Percentiles rank a stretch among this genome's conserved stretches.
phyloP scores from a whole-genome alignment of 2,797 vertebrate species.

The Caiman crocodilus region DNA sequence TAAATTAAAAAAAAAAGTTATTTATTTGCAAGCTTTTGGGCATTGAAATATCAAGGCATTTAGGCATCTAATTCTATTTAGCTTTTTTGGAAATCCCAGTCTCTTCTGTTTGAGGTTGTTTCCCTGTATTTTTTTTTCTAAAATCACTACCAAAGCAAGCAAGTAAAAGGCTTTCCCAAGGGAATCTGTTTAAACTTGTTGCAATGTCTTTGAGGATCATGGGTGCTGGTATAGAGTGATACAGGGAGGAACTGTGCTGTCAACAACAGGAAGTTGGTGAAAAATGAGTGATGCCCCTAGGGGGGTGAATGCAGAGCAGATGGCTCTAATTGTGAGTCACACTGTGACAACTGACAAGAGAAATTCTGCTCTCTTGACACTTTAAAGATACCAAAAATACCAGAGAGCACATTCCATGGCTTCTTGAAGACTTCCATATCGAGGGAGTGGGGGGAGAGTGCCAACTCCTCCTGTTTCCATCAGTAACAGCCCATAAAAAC shows the following conservation, averaged over 20 bases:
- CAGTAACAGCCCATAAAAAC: conserved; percentile 76
- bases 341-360: conserved; percentile 84
- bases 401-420: conserved; percentile 80
- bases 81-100: background rate
- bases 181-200: conserved; percentile 62
- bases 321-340: conserved; percentile 84
- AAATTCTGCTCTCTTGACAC: conserved; percentile 83
- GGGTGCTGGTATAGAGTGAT: conserved; percentile 78
- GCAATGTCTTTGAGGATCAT: conserved; percentile 61
- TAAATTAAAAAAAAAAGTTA: too few species aligned
- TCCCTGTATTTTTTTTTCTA: conserved; percentile 8
- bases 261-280: conserved; percentile 85
- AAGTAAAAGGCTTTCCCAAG: conserved; percentile 69
- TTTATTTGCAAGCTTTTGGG: too few species aligned
- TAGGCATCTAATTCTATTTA: background rate
- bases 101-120: conserved; percentile 20
- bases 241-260: conserved; percentile 84
- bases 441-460: conserved; percentile 61
- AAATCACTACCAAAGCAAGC: conserved; percentile 53
- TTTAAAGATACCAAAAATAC: conserved; percentile 84
- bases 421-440: conserved; percentile 82
- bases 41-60: background rate
- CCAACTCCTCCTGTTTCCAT: conserved; percentile 76
- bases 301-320: conserved; percentile 81
- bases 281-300: conserved; percentile 78